Evolutionary conservation across 2,888 invertebrate genomes (phyloP), one percentile per base, ranked within the genome.

Genomic region (Itoplectis maculator): DNA sequence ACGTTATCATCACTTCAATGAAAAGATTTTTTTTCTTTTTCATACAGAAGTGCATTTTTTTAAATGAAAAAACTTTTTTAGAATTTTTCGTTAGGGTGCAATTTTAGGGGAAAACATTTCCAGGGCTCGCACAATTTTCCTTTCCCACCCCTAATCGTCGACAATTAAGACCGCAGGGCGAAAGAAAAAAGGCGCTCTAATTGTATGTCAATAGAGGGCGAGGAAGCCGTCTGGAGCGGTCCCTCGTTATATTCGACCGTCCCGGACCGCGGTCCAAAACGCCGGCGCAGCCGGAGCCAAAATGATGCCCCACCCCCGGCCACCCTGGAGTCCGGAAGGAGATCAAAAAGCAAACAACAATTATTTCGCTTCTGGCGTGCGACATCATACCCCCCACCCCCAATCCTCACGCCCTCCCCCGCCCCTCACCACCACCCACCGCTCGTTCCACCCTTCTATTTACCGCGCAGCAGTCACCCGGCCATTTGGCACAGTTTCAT

Each of bases 401-500:
- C 9, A 2, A 59, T n/a, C n/a, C n/a, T n/a, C n/a, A n/a, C n/a
- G n/a, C n/a, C n/a, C n/a, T n/a, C n/a, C n/a, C n/a, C n/a, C n/a
- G n/a, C n/a, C n/a, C n/a, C n/a, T n/a, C n/a, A n/a, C n/a, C n/a
- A n/a, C n/a, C n/a, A n/a, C n/a, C n/a, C n/a, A n/a, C 29, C 29
- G 29, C 3, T 29, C 29, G 29, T 29, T 5, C 29, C 29, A 5
- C 29, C 29, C 29, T 2, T 5, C 29, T n/a, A n/a, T n/a, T n/a
- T n/a, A 29, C 29, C 29, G 29, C 29, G 29, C 37, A 3, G 9
- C 37, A 61, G 18, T 37, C 37, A 8, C 18, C 40, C 61, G 11
- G 37, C 61, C n/a, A 61, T 61, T 35, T 61, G 15, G 18, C 15
- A n/a, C 40, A 40, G 40, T 61, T 40, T 40, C 37, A 61, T 61